Percentiles rank a stretch among this genome's conserved stretches.
phyloP scores from a whole-genome alignment of 2,797 vertebrate genomes.

The Natrix natrix region DNA sequence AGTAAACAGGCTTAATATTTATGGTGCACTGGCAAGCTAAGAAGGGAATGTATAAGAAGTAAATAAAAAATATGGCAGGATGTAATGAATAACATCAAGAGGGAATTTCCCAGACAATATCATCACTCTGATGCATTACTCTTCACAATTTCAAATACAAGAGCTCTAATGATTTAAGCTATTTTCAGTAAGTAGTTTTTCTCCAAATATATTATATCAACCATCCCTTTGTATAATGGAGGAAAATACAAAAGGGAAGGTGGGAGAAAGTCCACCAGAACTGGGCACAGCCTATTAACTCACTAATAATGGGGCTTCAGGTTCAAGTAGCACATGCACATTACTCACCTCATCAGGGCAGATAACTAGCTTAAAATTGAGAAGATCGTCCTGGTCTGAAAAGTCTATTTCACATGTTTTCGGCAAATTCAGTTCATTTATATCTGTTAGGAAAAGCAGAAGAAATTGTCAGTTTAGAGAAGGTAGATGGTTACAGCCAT shows the following conservation, averaged over 20 bases:
- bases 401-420: constrained; percentile 96
- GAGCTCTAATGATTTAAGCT: neutral
- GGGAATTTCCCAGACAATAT: neutral
- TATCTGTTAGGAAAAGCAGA: constrained; percentile 74
- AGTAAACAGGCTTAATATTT: neutral
- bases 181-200: neutral
- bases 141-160: neutral
- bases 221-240: neutral
- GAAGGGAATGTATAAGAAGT: neutral
- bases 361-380: constrained; percentile 96
- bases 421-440: constrained; percentile 94
- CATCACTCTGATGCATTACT: neutral
- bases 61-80: neutral
- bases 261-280: neutral
- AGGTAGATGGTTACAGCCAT: neutral
- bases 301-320: neutral
- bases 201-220: neutral
- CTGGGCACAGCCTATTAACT: neutral
- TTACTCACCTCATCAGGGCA: constrained; percentile 88
- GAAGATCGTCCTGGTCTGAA: constrained; percentile 90
- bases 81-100: neutral
- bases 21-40: neutral
- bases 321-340: neutral
- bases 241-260: neutral
- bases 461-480: neutral